phyloP scores from a whole-genome alignment of 1,140 invertebrate species.

The Hormaphis cornu region DNA sequence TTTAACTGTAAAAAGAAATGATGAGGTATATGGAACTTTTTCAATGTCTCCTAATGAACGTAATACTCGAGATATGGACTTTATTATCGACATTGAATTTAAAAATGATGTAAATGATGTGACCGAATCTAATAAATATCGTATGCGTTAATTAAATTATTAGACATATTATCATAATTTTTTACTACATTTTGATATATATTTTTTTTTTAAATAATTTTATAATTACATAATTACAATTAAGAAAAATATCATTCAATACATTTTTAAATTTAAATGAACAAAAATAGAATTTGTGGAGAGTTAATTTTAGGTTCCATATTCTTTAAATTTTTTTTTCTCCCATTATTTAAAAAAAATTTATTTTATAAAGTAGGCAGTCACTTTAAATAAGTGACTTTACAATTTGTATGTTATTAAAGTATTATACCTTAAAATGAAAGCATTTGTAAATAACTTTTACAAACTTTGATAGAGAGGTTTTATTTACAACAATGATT shows the following conservation, averaged over 20 bases:
- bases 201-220: neutral
- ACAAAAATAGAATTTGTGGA: conserved; percentile 9
- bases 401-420: neutral
- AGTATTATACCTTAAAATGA: neutral
- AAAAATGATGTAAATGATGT: conserved; percentile 88
- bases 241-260: neutral
- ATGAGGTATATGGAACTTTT: conserved; percentile 86
- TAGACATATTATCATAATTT: neutral
- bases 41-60: conserved; percentile 88
- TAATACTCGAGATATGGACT: conserved; percentile 96
- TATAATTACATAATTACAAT: no score
- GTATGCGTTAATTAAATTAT: conserved; percentile 74
- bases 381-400: neutral
- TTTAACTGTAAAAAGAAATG: conserved; percentile 86
- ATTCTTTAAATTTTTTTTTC: neutral
- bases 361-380: neutral
- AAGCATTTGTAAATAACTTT: conserved; percentile 1
- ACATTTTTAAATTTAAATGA: conserved; percentile 2
- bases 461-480: neutral
- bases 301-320: conserved; percentile 4
- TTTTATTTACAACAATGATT: conserved; percentile 7
- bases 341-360: neutral
- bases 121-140: conserved; percentile 80
- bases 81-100: conserved; percentile 86
- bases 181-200: neutral